A percentile compares a stretch with the other conserved stretches of the same genome.
These are phyloP conservation scores for Mus spicilegus DNA, from an alignment of 2,113 vertebrate genomes.

Conservation along the genomic window DNA sequence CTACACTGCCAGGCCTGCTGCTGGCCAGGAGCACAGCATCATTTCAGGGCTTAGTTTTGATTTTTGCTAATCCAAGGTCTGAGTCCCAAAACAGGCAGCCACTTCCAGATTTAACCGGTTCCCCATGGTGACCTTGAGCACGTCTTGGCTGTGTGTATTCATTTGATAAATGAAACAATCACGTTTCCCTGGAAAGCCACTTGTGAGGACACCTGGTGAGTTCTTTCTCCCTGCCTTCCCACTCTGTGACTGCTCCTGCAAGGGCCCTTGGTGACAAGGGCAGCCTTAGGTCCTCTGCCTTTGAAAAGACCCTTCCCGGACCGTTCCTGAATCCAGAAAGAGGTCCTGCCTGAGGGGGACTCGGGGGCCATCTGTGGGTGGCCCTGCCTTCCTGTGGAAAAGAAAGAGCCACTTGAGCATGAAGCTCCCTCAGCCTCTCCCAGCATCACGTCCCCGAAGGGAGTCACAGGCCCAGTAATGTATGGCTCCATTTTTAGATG, in stretches of 20 bases:
- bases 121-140: slow-evolving; percentile 26
- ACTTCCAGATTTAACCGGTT: neutral
- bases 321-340: neutral
- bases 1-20: neutral
- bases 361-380: neutral
- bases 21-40: neutral
- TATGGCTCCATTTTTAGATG: slow-evolving; percentile 82
- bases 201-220: neutral
- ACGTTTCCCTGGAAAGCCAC: neutral
- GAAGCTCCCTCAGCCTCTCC: slow-evolving; percentile 72
- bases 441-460: slow-evolving; percentile 71
- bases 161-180: neutral
- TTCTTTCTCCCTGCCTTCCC: slow-evolving; percentile 9
- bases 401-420: slow-evolving; percentile 70
- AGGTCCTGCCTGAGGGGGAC: neutral
- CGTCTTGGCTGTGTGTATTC: neutral
- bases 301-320: neutral
- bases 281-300: neutral
- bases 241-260: neutral
- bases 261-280: neutral
- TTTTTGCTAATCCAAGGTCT: neutral
- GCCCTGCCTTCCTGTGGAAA: slow-evolving; percentile 60
- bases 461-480: slow-evolving; percentile 82
- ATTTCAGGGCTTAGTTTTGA: neutral
- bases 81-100: neutral